Base-by-base conservation (phyloP, 2,797 vertebrate species). In the Tenualosa thibaudeaui region DNA sequence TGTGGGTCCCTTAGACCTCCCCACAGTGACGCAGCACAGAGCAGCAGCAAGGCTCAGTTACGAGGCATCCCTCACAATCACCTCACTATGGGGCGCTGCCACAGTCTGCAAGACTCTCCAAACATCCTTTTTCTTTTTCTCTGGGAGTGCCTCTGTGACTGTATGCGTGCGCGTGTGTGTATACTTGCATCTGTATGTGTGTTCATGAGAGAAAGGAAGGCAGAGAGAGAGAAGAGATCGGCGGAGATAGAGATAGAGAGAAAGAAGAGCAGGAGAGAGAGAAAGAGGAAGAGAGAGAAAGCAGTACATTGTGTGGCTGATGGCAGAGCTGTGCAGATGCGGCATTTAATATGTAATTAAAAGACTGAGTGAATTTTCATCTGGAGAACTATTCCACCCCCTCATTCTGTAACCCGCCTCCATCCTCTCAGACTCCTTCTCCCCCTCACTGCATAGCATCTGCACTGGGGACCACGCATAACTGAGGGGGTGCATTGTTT, bases 341-440 rank as follows among this genome's bases (percentile, higher is more conserved):
- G 54, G 0, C 12, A 50, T 82, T 86, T 84, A 82, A 84, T 85
- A 85, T 37, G 43, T 85, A 81, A 89, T 82, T 89, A 88, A 89
- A 60, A 37, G 83, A 88, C 53, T 12, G 13, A 87, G 84, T 65
- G 58, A 43, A 56, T 86, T 60, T 81, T 22, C 86, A 85, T 84
- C 75, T 84, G 40, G 3, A 49, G 86, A 26, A 86, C 56, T n/a
- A 82, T 13, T 81, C 78, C 31, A 75, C 50, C 53, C 71, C 87
- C 50, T 53, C 71, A 75, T 75, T 86, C 81, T 58, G 54, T 46
- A 49, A 40, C 37, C 31, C 51, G 60, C 83, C 62, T 15, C 17
- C 15, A 31, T 9, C 13, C 3, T 7, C 65, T 5, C 65, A 26
- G 8, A 31, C 65, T 9, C 65, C 15, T 4, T 3, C 54, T 1